Conservation (phyloP, 2,888 invertebrate species). For the Thumatha senex region DNA sequence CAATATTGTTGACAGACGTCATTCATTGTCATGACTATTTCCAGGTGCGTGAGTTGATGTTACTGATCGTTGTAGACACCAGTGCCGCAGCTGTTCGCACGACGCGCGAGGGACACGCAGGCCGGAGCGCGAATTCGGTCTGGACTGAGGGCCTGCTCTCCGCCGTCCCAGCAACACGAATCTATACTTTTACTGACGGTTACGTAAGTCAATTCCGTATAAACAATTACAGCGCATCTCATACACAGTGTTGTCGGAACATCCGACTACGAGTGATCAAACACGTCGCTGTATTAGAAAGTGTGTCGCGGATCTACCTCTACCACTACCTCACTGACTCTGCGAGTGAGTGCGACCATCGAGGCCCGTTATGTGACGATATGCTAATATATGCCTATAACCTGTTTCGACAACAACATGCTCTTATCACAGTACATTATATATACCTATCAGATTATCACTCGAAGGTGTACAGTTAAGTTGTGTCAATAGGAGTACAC, state of each 20-base stretch:
- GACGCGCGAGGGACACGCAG: not conserved
- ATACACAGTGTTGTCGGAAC: slow-evolving; percentile 1
- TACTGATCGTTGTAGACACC: not conserved
- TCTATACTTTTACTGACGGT: slow-evolving; percentile 15
- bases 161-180: not conserved
- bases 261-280: slow-evolving; percentile 3
- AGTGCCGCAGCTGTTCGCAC: not conserved
- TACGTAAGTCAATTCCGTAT: slow-evolving; percentile 19
- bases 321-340: too few species aligned
- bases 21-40: not conserved
- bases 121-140: too few species aligned
- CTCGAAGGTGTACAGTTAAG: too few species aligned
- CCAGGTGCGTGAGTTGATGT: not conserved
- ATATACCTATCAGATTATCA: too few species aligned
- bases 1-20: not conserved
- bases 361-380: not conserved
- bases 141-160: not conserved
- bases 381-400: not conserved
- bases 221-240: slow-evolving; percentile 18
- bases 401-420: not conserved
- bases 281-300: slow-evolving; percentile 15
- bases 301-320: slow-evolving; percentile 10
- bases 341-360: too few species aligned
- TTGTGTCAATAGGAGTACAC: too few species aligned
- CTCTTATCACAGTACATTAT: too few species aligned